Base-by-base conservation (phyloP, 2,888 invertebrate genomes). In the Hypercompe scribonia region DNA sequence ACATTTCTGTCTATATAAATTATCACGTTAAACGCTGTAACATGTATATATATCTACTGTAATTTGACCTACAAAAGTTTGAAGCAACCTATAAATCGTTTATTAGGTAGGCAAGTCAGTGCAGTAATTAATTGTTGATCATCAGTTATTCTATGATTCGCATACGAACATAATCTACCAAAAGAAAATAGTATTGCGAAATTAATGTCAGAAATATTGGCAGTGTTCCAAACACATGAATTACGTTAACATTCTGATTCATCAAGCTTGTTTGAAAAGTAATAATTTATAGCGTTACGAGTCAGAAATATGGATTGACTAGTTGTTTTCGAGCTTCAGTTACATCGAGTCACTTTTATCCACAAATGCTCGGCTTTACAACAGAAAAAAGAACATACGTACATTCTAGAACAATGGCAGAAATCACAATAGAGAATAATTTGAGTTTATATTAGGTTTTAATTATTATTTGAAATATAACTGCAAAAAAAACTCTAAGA, bases 211-310 rank as follows among this genome's bases (percentile, higher is more conserved):
- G 77, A 70, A 78, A 77, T 79, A 77, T 79, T 87, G 88, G 88
- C 88, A 76, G 64, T 63, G 8, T 34, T 76, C 88, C 88, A 87
- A 84, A 73, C 36, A 72, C 77, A 81, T 86, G 83, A 81, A 85
- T 86, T 79, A 83, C 65, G 68, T 75, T 72, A 73, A 82, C 76
- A 78, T 81, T 86, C 82, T 83, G 85, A 87, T 74, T 87, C 85
- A 86, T 72, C 54, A 66, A 71, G 80, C 79, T 83, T 85, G 86
- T 86, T 87, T 86, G 83, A 79, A 85, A 81, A 75, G 65, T 21
- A 75, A 74, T 83, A 81, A 87, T 83, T 83, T 83, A 87, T 78
- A 79, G 72, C 61, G 64, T 71, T 67, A 72, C 64, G 65, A 75
- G 65, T 78, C 72, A 74, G 78, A 77, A 76, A 81, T 67, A 80